phyloP scores from a whole-genome alignment of 2,888 invertebrate species.

The Dexiosoma caninum region DNA sequence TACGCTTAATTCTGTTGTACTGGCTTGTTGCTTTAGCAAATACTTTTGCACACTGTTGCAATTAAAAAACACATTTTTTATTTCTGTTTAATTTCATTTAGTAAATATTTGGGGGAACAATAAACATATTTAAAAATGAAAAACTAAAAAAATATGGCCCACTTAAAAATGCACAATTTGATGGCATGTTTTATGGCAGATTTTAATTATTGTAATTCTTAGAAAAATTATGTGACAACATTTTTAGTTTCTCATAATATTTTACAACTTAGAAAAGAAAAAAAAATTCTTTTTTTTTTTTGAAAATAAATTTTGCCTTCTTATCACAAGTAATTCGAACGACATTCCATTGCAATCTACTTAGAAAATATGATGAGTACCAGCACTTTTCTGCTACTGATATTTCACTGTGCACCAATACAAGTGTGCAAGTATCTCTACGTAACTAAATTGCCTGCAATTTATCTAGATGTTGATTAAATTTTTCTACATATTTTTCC shows the following conservation, averaged over 20 bases:
- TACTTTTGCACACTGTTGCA: not conserved
- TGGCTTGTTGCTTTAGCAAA: not conserved
- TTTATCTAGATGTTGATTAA: conserved; percentile 49
- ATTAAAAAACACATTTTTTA: not conserved
- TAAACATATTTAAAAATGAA: conserved; percentile 5
- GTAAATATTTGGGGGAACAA: not conserved
- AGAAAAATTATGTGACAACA: not conserved
- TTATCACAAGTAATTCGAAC: not conserved
- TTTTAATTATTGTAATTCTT: not conserved
- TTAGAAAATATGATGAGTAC: conserved; percentile 16
- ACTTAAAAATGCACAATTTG: not conserved
- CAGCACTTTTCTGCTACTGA: not conserved
- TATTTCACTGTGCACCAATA: not conserved
- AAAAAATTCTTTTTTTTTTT: too few species aligned
- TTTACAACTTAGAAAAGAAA: not conserved
- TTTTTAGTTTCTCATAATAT: not conserved
- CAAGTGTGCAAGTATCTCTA: not conserved
- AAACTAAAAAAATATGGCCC: not conserved
- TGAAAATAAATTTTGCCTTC: not conserved
- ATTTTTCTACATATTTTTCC: conserved; percentile 7
- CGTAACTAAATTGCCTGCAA: conserved; percentile 34
- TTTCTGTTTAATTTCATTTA: not conserved
- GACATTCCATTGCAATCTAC: not conserved
- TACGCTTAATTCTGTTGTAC: not conserved
- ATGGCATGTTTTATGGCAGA: conserved; percentile 8